Base-by-base conservation (phyloP, 2,113 vertebrate genomes). In the Laticauda colubrina region DNA sequence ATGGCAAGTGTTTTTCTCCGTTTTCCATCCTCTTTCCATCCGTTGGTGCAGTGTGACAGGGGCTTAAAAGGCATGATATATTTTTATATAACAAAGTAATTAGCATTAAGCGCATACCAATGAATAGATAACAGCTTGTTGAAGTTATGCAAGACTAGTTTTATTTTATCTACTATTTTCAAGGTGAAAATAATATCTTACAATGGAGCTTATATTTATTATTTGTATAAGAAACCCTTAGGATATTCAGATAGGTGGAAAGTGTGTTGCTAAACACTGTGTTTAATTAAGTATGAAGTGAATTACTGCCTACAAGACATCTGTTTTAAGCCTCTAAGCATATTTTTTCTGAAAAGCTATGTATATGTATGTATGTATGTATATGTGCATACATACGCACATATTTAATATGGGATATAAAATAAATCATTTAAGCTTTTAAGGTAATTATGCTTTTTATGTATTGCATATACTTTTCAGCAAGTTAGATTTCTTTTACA, bases 241-340 rank as follows among this genome's bases (percentile, higher is more conserved):
- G 94, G 45, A 24, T 8, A 0, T 24, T 2, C 0, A 0, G 94
- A 91, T 23, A 91, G 20, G 87, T 88, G 92, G 43, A 93, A 95
- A 81, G 39, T 64, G 11, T 85, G 23, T 24, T 94, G 34, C 43
- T 93, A 87, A 94, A 88, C 94, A 24, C 45, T 90, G 57, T 90
- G 64, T 24, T 91, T 29, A 94, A 45, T 94, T 90, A 94, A 20
- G 10, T 93, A 94, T 95, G 81, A 93, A 75, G 64, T 51, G 95
- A 96, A 94, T 93, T 94, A 43, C 56, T 93, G 34, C 91, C 92
- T 59, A 94, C n/a, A 89, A 89, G 75, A 92, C 24, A 26, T 85
- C 91, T 91, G 54, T 95, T 95, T 51, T 94, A 91, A 92, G 93
- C 34, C 55, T 94, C 59, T 39, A 51, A 91, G 90, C 87, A 91